phyloP scores from a whole-genome alignment of 2,888 invertebrate genomes.

The Lagria hirta region DNA sequence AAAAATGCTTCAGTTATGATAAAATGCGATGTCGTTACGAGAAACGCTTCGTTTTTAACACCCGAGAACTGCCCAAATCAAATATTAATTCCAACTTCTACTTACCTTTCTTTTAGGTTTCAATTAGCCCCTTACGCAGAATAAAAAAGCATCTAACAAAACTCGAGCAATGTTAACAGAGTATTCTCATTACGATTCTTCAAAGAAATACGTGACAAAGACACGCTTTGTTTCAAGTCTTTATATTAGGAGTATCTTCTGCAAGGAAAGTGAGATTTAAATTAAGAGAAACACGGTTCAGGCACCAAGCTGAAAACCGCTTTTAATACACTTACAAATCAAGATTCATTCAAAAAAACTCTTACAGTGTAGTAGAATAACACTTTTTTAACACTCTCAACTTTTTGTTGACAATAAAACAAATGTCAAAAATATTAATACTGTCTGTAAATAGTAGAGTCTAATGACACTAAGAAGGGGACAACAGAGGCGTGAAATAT shows the following conservation, averaged over 20 bases:
- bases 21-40: constrained; percentile 36
- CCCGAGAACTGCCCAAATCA: constrained; percentile 8
- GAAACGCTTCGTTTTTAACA: constrained; percentile 3
- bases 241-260: too few species aligned
- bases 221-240: constrained; percentile 8
- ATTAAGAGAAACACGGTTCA: background rate
- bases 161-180: constrained; percentile 1
- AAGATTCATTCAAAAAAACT: constrained; percentile 1
- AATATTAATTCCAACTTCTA: constrained; percentile 12
- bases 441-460: too few species aligned
- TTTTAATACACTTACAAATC: background rate
- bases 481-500: too few species aligned
- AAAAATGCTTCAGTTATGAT: constrained; percentile 40
- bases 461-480: too few species aligned
- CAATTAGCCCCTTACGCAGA: constrained; percentile 4
- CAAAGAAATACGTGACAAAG: constrained; percentile 13
- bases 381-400: too few species aligned
- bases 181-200: constrained; percentile 11
- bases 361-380: too few species aligned
- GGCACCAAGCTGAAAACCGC: background rate
- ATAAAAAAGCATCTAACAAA: constrained; percentile 4
- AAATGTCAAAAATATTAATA: too few species aligned
- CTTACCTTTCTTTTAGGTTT: constrained; percentile 4
- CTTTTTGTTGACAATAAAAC: too few species aligned
- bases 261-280: too few species aligned